phyloP scores from a whole-genome alignment of 2,888 invertebrate genomes.

The Dione vanillae region DNA sequence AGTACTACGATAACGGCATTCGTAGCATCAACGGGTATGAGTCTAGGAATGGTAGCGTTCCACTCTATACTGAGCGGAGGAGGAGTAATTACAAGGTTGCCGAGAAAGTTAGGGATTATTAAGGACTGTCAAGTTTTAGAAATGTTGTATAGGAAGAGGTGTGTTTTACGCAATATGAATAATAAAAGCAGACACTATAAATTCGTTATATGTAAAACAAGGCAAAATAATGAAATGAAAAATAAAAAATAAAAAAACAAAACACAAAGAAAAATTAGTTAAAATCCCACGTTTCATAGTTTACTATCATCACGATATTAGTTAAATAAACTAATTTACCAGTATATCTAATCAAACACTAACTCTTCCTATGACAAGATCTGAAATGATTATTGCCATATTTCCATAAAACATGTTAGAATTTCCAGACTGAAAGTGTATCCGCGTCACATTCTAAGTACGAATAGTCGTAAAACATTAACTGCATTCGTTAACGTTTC shows the following conservation, averaged over 20 bases:
- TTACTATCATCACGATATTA: neutral
- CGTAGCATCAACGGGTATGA: conserved; percentile 69
- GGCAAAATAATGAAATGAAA: neutral
- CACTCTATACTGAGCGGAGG: conserved; percentile 71
- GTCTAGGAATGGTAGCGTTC: conserved; percentile 64
- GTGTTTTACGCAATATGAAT: neutral
- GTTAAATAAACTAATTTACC: too few species aligned
- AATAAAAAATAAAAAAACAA: neutral
- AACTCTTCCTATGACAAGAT: conserved; percentile 22
- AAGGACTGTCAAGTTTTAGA: conserved; percentile 48
- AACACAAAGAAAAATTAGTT: too few species aligned
- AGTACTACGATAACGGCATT: conserved; percentile 83
- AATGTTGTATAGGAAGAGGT: conserved; percentile 26
- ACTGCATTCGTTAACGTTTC: conserved; percentile 61
- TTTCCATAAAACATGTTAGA: conserved; percentile 56
- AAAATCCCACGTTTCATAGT: too few species aligned
- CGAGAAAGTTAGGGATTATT: conserved; percentile 81
- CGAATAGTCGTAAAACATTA: conserved; percentile 57
- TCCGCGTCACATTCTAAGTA: conserved; percentile 64
- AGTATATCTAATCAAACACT: neutral
- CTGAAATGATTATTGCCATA: conserved; percentile 49
- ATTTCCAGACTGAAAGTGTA: conserved; percentile 76
- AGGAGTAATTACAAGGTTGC: conserved; percentile 77
- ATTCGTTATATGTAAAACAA: neutral
- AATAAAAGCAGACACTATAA: neutral